These are phyloP conservation scores for human (Homo sapiens) DNA, from an alignment of 2,113 vertebrate species.

Conservation along the genomic window GRCh38 chr2:115435501-115436000, in stretches of 20 bases:
- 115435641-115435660: neutral
- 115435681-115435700: neutral
- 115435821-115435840: neutral
- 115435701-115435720: neutral
- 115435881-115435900: neutral
- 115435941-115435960: neutral
- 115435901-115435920: neutral
- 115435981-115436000: neutral
- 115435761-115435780: neutral
- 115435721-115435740: neutral
- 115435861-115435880: neutral
- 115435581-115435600: neutral
- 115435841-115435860: neutral
- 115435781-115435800: neutral
- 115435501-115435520: neutral
- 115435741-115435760: neutral
- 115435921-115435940: neutral
- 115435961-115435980: neutral
- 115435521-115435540: neutral
- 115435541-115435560: neutral
- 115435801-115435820: neutral
- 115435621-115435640: neutral
- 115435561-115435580: neutral
- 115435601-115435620: neutral
- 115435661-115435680: neutral